These are phyloP conservation scores for Bombus sibiricus DNA, from an alignment of 1,140 invertebrate species.

Conservation along the genomic window DNA sequence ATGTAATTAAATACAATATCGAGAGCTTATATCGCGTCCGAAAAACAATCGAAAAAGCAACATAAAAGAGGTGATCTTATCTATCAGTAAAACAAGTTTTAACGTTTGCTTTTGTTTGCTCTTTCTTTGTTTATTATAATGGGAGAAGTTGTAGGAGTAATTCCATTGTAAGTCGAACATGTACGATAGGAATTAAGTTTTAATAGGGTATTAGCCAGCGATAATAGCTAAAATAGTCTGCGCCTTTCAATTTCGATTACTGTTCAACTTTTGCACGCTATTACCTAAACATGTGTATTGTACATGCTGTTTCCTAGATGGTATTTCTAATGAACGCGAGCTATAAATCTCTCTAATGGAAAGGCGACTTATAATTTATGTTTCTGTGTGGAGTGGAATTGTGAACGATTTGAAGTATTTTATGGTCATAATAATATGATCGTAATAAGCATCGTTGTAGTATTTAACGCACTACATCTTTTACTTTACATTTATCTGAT, in stretches of 20 bases:
- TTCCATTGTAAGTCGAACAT: neutral
- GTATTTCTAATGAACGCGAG: neutral
- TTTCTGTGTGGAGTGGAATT: no score
- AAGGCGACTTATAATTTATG: neutral
- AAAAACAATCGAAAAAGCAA: neutral
- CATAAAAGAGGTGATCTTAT: neutral
- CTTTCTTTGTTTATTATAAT: neutral
- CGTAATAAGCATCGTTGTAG: no score
- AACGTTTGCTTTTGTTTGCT: neutral
- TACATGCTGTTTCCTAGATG: no score
- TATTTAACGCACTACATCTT: no score
- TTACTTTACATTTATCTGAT: no score
- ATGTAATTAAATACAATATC: conserved; percentile 30
- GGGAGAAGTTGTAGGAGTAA: no score
- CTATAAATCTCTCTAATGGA: no score
- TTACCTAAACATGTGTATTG: neutral
- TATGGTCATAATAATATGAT: no score
- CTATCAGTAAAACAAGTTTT: neutral
- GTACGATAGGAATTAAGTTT: neutral
- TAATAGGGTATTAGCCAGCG: neutral
- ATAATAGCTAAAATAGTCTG: neutral
- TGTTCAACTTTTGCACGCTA: neutral
- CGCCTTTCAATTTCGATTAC: neutral
- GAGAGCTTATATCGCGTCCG: neutral
- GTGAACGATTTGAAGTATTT: no score